Evolutionary conservation across 2,797 vertebrate species (phyloP).

Genomic region (Rhadinocentrus ornatus): DNA sequence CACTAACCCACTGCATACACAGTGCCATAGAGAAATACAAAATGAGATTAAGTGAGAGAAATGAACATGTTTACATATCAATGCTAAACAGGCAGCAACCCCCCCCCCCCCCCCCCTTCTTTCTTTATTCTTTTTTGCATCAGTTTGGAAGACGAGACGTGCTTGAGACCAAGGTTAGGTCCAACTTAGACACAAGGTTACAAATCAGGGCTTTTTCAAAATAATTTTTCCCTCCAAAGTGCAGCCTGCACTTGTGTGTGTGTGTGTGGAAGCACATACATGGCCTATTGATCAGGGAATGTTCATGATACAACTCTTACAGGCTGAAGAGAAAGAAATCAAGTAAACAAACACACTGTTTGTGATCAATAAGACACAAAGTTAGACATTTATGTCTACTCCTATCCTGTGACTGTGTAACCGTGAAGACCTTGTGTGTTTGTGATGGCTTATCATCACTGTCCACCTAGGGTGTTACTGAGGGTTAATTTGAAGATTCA

Average conservation of each 20-base stretch:
- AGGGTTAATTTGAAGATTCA: slow-evolving; percentile 3
- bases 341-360: slow-evolving; percentile 63
- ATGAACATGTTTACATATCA: slow-evolving; percentile 45
- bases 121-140: slow-evolving; percentile 65
- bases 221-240: slow-evolving; percentile 17
- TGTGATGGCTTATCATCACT: slow-evolving; percentile 1
- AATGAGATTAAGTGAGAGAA: slow-evolving; percentile 38
- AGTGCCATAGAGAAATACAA: slow-evolving; percentile 56
- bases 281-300: slow-evolving; percentile 68
- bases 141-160: slow-evolving; percentile 78
- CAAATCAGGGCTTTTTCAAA: slow-evolving; percentile 33
- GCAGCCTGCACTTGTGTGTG: slow-evolving; percentile 30
- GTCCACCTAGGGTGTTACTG: slow-evolving; percentile 28
- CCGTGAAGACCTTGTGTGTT: slow-evolving; percentile 36
- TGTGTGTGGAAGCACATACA: slow-evolving; percentile 35
- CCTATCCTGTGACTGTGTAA: slow-evolving; percentile 28
- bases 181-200: slow-evolving; percentile 60
- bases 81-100: slow-evolving; percentile 52
- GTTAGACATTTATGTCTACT: slow-evolving; percentile 34
- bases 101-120: background rate
- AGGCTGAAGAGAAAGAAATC: slow-evolving; percentile 51
- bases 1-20: slow-evolving; percentile 70
- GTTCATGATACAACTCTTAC: slow-evolving; percentile 59
- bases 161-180: slow-evolving; percentile 65
- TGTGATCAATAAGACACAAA: slow-evolving; percentile 43